Percentiles rank a stretch among this genome's conserved stretches.
phyloP scores from a whole-genome alignment of 2,888 invertebrate genomes.

The Zeuzera pyrina region DNA sequence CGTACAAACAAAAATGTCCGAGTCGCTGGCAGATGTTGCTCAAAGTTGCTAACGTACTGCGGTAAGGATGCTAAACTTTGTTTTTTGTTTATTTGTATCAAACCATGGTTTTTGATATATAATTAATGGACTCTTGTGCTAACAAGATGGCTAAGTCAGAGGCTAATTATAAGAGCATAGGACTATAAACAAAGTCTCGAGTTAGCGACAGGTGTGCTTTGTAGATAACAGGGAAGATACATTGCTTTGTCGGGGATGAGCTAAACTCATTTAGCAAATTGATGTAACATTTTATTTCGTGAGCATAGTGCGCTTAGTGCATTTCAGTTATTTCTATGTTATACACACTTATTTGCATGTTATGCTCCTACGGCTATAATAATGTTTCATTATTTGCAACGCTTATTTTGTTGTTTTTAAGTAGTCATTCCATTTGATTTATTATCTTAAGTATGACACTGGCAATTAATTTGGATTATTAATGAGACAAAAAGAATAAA shows the following conservation, averaged over 20 bases:
- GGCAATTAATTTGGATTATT: slow-evolving; percentile 25
- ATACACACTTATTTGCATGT: no score
- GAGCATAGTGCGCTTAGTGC: no score
- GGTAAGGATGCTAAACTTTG: slow-evolving; percentile 21
- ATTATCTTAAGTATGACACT: slow-evolving; percentile 25
- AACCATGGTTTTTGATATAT: slow-evolving; percentile 43
- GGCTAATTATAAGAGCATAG: slow-evolving; percentile 42
- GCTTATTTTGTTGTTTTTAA: slow-evolving; percentile 20
- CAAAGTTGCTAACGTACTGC: slow-evolving; percentile 26
- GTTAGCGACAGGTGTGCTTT: slow-evolving; percentile 46
- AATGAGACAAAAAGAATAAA: slow-evolving; percentile 13
- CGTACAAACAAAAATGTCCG: slow-evolving; percentile 32
- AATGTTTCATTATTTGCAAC: no score
- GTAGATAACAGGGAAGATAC: slow-evolving; percentile 37
- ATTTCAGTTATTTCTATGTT: no score
- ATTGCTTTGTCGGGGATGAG: slow-evolving; percentile 31
- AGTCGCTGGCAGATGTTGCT: slow-evolving; percentile 32
- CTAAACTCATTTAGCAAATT: slow-evolving; percentile 25
- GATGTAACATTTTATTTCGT: no score
- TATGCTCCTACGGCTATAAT: no score
- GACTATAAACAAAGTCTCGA: slow-evolving; percentile 42
- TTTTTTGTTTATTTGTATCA: slow-evolving; percentile 36
- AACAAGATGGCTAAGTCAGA: no score
- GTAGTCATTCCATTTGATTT: slow-evolving; percentile 23
- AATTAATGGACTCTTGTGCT: slow-evolving; percentile 55